phyloP scores from a whole-genome alignment of 2,113 vertebrate species.

The Amblyornis subalaris region DNA sequence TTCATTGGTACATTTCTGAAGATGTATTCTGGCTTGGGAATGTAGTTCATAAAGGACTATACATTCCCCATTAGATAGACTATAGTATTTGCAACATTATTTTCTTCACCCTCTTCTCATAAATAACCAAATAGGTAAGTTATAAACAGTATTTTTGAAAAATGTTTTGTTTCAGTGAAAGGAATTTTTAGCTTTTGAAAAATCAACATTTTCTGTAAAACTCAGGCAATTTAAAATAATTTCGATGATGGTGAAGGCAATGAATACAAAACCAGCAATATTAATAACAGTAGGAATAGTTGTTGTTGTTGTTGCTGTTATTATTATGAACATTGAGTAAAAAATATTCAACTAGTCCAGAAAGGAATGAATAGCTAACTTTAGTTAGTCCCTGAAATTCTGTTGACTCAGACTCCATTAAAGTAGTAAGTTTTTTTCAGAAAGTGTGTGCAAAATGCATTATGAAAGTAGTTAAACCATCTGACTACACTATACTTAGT shows the following conservation, averaged over 20 bases:
- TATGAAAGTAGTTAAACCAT: background rate
- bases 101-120: background rate
- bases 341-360: background rate
- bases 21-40: background rate
- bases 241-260: background rate
- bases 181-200: background rate
- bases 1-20: background rate
- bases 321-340: background rate
- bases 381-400: background rate
- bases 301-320: background rate
- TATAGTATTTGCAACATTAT: background rate
- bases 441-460: background rate
- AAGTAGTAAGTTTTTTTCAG: background rate
- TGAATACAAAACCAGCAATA: background rate
- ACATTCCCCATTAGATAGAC: background rate
- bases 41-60: background rate
- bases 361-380: background rate
- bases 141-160: background rate
- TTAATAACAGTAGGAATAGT: background rate
- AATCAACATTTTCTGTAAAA: background rate
- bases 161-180: background rate
- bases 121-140: background rate
- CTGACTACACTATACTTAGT: background rate
- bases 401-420: background rate
- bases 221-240: background rate